phyloP scores from a whole-genome alignment of 2,888 invertebrate species.

The Dorcus hopei region DNA sequence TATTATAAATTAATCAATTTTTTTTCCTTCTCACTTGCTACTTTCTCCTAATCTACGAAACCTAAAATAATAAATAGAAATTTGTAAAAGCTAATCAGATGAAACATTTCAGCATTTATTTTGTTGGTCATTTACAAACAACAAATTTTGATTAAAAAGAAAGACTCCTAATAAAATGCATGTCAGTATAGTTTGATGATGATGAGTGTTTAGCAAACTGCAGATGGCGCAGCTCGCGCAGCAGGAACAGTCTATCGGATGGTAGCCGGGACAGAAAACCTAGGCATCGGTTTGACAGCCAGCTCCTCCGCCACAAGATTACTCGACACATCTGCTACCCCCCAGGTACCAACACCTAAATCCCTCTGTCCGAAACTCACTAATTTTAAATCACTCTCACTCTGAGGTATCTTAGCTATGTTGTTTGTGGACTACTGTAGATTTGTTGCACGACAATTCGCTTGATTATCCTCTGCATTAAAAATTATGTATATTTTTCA shows the following conservation, averaged over 20 bases:
- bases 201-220: conserved; percentile 62
- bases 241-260: conserved; percentile 76
- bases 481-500: no score
- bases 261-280: conserved; percentile 73
- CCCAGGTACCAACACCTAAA: conserved; percentile 34
- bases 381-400: conserved; percentile 3
- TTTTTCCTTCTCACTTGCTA: no score
- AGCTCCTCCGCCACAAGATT: conserved; percentile 54
- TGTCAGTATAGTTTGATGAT: conserved; percentile 7
- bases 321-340: conserved; percentile 27
- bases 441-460: neutral
- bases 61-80: no score
- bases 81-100: no score
- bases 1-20: no score
- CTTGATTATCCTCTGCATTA: no score
- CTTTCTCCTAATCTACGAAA: no score
- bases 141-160: no score
- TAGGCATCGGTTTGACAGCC: conserved; percentile 68
- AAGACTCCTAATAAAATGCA: no score
- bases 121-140: no score
- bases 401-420: neutral
- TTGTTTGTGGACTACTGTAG: neutral
- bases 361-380: neutral
- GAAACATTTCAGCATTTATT: no score
- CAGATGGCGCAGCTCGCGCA: conserved; percentile 76